These are phyloP conservation scores for Drosophila kohkoa DNA, from an alignment of 1,140 invertebrate genomes.

Conservation along the genomic window DNA sequence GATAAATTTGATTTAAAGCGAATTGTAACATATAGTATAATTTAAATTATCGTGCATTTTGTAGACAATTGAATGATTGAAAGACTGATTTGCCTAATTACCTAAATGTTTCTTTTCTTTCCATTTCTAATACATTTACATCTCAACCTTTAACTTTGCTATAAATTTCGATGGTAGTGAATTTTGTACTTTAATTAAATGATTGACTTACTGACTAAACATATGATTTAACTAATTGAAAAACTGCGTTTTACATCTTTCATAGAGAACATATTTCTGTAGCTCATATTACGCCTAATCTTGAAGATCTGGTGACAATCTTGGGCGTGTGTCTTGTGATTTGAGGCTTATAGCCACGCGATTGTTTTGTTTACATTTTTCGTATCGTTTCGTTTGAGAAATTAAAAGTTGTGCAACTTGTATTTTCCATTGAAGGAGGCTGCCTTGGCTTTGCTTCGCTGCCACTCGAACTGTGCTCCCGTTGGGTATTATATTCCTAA, in stretches of 20 bases:
- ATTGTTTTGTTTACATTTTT: constrained; percentile 26
- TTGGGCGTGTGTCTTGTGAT: not conserved
- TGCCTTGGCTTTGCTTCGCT: not conserved
- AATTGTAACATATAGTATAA: too few species aligned
- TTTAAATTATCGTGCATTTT: too few species aligned
- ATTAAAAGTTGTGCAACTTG: constrained; percentile 41
- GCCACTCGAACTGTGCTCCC: constrained; percentile 19
- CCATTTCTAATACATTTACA: too few species aligned
- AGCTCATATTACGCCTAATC: not conserved
- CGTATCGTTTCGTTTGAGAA: constrained; percentile 15
- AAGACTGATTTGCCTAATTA: not conserved
- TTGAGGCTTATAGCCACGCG: constrained; percentile 1
- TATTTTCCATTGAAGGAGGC: not conserved
- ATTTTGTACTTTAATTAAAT: not conserved
- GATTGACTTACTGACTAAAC: too few species aligned
- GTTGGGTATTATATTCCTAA: constrained; percentile 23
- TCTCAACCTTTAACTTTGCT: too few species aligned
- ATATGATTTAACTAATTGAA: too few species aligned
- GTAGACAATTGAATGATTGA: not conserved
- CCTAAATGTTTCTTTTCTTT: too few species aligned
- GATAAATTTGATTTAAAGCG: too few species aligned
- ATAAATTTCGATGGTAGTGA: too few species aligned
- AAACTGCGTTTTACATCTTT: too few species aligned
- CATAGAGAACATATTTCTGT: not conserved
- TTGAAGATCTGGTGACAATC: not conserved